Conservation (phyloP, 2,888 invertebrate species). For the Xanthorhoe spadicearia region DNA sequence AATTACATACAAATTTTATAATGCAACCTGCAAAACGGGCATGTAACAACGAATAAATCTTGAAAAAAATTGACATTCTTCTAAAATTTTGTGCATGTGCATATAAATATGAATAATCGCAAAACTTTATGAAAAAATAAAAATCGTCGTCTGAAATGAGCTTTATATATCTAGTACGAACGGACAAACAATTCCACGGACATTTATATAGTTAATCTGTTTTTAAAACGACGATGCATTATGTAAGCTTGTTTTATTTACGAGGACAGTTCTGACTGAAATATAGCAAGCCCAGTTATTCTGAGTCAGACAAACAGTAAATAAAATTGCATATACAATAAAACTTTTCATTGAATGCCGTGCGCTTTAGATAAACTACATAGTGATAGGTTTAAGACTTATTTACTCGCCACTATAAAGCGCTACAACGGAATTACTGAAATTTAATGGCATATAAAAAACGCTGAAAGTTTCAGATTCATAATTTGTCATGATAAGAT, state of each 20-base stretch:
- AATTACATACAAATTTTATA: no score
- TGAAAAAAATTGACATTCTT: no score
- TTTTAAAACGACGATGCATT: conserved; percentile 54
- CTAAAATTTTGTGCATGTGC: no score
- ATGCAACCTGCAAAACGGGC: no score
- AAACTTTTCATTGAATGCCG: background rate
- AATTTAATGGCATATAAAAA: no score
- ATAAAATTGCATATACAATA: conserved; percentile 1
- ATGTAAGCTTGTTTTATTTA: conserved; percentile 47
- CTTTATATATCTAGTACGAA: background rate
- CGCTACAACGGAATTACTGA: no score
- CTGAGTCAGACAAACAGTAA: conserved; percentile 17
- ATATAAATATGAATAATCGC: background rate
- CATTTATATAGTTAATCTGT: conserved; percentile 12
- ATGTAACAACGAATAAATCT: no score
- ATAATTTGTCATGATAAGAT: no score
- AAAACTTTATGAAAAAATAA: background rate
- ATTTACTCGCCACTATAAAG: no score
- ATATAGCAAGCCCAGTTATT: conserved; percentile 24
- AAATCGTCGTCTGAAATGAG: background rate
- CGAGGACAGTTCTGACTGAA: conserved; percentile 29
- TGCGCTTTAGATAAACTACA: background rate
- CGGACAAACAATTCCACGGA: background rate
- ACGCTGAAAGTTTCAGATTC: no score
- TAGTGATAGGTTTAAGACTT: no score